These are phyloP conservation scores for Gambusia holbrooki DNA, from an alignment of 2,113 vertebrate species.

Conservation along the genomic window DNA sequence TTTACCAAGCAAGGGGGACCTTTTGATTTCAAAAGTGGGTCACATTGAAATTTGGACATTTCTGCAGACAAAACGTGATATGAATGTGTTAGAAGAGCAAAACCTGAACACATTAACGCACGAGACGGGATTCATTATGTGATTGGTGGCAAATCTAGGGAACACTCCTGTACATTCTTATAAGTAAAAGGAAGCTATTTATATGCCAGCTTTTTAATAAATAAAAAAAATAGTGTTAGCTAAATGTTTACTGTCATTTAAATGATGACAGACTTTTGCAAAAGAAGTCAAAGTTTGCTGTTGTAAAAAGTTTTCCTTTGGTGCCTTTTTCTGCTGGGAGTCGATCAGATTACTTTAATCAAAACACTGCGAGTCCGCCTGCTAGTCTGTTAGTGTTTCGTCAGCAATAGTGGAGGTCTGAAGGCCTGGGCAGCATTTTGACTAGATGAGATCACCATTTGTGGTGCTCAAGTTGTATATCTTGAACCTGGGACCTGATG, in stretches of 20 bases:
- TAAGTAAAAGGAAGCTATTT: no score
- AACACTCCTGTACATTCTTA: no score
- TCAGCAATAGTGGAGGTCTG: slow-evolving; percentile 52
- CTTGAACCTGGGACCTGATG: slow-evolving; percentile 42
- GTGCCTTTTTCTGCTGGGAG: background rate
- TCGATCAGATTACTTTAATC: no score
- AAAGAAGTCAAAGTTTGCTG: background rate
- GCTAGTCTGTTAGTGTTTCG: slow-evolving; percentile 6
- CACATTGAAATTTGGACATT: no score
- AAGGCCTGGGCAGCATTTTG: slow-evolving; percentile 59
- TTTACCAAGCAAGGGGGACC: background rate
- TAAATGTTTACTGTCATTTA: no score
- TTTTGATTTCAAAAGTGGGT: background rate
- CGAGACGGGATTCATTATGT: no score
- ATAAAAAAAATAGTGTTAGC: no score
- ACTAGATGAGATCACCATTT: slow-evolving; percentile 68
- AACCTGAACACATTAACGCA: no score
- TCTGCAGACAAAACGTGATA: no score
- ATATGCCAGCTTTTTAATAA: no score
- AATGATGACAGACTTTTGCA: background rate
- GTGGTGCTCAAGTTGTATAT: slow-evolving; percentile 31
- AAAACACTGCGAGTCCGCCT: background rate
- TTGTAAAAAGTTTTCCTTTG: background rate
- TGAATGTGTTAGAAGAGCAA: no score
- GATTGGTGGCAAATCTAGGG: no score